Evolutionary conservation across 2,113 vertebrate species (phyloP).

Genomic region (Gymnocephalus cernua): DNA sequence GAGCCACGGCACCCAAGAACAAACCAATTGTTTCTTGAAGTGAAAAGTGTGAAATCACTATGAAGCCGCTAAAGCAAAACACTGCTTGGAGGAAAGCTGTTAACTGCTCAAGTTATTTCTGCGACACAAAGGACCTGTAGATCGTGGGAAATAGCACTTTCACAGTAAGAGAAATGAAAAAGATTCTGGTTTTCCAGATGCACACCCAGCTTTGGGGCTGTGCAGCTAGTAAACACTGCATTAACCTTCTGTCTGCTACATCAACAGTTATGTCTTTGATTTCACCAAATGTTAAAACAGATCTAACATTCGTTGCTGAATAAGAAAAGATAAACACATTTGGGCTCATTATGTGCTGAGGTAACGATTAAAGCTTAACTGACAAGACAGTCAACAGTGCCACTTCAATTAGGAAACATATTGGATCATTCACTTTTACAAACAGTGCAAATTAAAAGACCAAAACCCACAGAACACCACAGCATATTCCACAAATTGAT

Average conservation of each 20-base stretch:
- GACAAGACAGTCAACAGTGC: background rate
- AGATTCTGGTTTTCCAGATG: constrained; percentile 14
- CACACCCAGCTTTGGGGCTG: constrained; percentile 32
- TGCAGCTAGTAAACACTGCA: constrained; percentile 2
- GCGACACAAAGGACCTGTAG: constrained; percentile 26
- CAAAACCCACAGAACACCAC: background rate
- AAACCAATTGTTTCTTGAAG: constrained; percentile 54
- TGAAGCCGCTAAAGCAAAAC: constrained; percentile 17
- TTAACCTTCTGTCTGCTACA: background rate
- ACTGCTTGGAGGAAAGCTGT: constrained; percentile 44
- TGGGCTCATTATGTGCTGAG: background rate
- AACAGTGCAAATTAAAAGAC: background rate
- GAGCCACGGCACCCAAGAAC: constrained; percentile 22
- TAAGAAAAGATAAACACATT: background rate
- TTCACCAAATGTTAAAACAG: constrained; percentile 29
- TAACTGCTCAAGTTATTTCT: constrained; percentile 29
- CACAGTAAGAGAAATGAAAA: constrained; percentile 12
- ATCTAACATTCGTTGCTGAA: constrained; percentile 1
- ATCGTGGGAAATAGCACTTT: constrained; percentile 16
- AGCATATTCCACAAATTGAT: background rate
- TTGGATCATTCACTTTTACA: background rate
- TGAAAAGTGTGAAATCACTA: constrained; percentile 51
- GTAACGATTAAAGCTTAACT: constrained; percentile 1
- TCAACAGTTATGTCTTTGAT: background rate
- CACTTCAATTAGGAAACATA: background rate